Conservation (phyloP, 2,113 vertebrate genomes). For the Gracilinanus agilis region DNA sequence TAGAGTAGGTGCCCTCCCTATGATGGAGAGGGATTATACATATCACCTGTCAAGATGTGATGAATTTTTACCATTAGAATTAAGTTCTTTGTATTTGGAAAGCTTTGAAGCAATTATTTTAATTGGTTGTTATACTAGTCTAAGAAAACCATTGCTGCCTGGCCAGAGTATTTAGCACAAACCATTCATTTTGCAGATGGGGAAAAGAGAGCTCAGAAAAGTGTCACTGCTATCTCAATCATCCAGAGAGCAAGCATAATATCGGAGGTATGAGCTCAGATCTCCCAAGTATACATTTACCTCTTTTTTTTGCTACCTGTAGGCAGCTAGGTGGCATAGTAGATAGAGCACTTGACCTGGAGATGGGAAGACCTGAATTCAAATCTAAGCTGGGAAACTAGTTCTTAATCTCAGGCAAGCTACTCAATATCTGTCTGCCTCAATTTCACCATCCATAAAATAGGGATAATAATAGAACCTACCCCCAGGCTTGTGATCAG, state of each 20-base stretch:
- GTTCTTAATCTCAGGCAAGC: not conserved
- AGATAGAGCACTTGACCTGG: not conserved
- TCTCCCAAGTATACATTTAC: not conserved
- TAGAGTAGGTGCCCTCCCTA: not conserved
- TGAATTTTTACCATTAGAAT: not conserved
- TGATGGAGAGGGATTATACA: not conserved
- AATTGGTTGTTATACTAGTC: not conserved
- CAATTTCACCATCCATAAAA: not conserved
- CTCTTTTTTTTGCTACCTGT: not conserved
- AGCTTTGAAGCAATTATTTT: not conserved
- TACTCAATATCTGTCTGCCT: not conserved
- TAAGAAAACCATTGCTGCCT: not conserved
- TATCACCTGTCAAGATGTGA: rapidly evolving
- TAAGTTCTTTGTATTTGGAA: not conserved
- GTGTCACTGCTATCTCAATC: not conserved
- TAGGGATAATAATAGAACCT: not conserved
- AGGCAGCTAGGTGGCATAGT: not conserved
- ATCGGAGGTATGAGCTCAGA: not conserved
- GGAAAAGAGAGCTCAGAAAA: not conserved
- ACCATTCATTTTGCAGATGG: not conserved
- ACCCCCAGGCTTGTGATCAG: not conserved
- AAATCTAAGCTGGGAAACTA: not conserved
- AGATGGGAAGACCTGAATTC: not conserved
- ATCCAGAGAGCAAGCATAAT: not conserved
- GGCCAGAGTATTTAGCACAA: not conserved